These are phyloP conservation scores for Zaprionus obscuricornis DNA, from an alignment of 2,888 invertebrate species.

Conservation along the genomic window DNA sequence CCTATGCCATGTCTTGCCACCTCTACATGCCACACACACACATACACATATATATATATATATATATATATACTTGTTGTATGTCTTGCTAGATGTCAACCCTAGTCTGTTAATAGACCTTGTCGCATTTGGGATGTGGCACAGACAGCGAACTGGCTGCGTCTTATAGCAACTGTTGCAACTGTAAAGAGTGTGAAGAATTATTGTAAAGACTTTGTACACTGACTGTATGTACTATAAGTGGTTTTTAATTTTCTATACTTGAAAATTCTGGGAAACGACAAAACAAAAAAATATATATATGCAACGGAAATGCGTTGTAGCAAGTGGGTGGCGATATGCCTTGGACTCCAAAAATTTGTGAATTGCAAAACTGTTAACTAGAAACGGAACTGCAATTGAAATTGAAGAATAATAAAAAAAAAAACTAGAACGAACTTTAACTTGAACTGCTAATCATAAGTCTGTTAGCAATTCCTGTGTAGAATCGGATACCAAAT, in stretches of 20 bases:
- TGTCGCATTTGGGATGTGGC: constrained; percentile 14
- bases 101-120: constrained; percentile 51
- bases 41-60: neutral
- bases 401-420: constrained; percentile 17
- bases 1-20: constrained; percentile 35
- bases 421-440: too few species aligned
- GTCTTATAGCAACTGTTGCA: too few species aligned
- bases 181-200: constrained; percentile 11
- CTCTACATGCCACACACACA: neutral
- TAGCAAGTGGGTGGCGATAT: constrained; percentile 66
- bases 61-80: neutral
- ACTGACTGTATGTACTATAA: constrained; percentile 36
- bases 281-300: neutral
- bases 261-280: constrained; percentile 61
- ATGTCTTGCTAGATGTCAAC: constrained; percentile 38
- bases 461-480: too few species aligned
- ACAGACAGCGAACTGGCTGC: too few species aligned
- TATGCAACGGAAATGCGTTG: constrained; percentile 61
- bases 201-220: constrained; percentile 32
- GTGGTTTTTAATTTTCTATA: constrained; percentile 72
- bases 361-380: constrained; percentile 24
- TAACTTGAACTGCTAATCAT: too few species aligned
- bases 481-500: too few species aligned
- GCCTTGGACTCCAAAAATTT: constrained; percentile 43
- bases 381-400: too few species aligned